Conservation (phyloP, 2,797 vertebrate species). For the Synanceia verrucosa region DNA sequence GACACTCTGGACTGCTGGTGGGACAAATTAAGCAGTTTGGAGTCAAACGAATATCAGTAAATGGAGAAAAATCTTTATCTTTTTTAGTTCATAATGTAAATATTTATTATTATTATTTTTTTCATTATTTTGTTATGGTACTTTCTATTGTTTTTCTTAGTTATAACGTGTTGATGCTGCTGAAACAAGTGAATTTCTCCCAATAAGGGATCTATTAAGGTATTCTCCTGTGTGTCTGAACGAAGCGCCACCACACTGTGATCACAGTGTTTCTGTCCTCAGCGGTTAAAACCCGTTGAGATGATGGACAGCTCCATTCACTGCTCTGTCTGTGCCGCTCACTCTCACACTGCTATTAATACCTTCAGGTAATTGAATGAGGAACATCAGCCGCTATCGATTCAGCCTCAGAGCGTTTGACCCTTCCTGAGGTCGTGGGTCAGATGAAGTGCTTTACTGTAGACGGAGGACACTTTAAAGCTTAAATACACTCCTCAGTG, state of each 20-base stretch:
- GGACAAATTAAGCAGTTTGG: background rate
- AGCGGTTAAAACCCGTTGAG: background rate
- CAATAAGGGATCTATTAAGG: no score
- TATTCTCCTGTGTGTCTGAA: no score
- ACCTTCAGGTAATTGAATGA: background rate
- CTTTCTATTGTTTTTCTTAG: no score
- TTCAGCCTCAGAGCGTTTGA: conserved; percentile 34
- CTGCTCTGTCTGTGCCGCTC: background rate
- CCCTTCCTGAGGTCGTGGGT: conserved; percentile 5
- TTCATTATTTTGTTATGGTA: no score
- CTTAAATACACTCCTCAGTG: conserved; percentile 39
- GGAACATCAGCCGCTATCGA: conserved; percentile 28
- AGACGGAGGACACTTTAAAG: conserved; percentile 36
- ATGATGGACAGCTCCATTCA: conserved; percentile 2
- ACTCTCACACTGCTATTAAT: conserved; percentile 2
- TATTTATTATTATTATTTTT: no score
- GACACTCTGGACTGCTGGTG: background rate
- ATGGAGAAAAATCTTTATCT: background rate
- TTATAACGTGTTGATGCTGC: no score
- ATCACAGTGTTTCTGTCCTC: conserved; percentile 6
- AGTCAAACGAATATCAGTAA: background rate
- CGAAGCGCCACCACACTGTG: background rate
- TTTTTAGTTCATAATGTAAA: no score
- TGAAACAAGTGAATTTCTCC: no score
- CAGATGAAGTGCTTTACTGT: conserved; percentile 16